Evolutionary conservation across 2,888 invertebrate genomes (phyloP), one percentile per base, ranked within the genome.

Genomic region (Stenolophus ochropezus): DNA sequence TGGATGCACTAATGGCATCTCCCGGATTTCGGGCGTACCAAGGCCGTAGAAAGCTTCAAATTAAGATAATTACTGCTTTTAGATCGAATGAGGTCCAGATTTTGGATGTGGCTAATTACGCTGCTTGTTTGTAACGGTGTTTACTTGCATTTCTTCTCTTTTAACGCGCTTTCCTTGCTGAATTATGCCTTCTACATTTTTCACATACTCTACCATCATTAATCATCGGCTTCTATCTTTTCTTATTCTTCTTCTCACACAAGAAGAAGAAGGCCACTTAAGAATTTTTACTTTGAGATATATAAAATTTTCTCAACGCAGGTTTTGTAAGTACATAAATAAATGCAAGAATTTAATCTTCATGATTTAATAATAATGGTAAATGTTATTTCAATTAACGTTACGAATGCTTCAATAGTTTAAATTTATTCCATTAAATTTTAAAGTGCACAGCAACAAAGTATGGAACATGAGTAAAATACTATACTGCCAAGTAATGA

Each of bases 1-100:
- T 73, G 42, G 49, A 21, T 79, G 51, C 33, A 33, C 27, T 79
- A 73, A 73, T 81, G 47, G 71, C 53, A 71, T 73, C 73, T 58
- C 42, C 73, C 58, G 80, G 49, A 80, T 74, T 81, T 73, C 74
- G 73, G 53, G 42, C 73, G 33, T 47, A 56, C 73, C 73, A 81
- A 81, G 80, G 73, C 53, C 73, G 49, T 81, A 81, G 80, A 81
- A 81, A 73, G 80, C 80, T 65, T 74, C 80, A 81, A 81, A 81
- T 81, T 81, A 81, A 81, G 73, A 81, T 81, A 81, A 81, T 81
- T 81, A 74, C 80, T 81, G 56, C 71, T 81, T 81, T 81, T 81
- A 81, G 49, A 33, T 81, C 47, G 80, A 58, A 81, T 81, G 73
- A 47, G 71, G 73, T 74, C 27, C 58, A 65, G 18, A 81, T 42